Conservation (phyloP, 2,888 invertebrate species). For the Chaetogeoica ovagalla region DNA sequence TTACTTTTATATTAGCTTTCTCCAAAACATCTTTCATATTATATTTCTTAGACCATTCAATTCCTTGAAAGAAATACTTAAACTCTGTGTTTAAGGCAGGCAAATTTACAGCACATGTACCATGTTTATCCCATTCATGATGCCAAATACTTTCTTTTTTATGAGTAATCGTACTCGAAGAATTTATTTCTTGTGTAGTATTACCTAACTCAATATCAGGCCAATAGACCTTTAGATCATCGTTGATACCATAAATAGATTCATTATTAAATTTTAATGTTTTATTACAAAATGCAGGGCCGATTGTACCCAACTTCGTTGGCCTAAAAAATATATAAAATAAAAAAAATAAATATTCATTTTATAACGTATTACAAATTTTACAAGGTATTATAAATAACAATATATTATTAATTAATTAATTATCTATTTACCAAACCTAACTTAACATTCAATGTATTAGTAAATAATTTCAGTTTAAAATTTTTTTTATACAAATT, state of each 20-base stretch:
- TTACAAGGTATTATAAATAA: too few relatives aligned
- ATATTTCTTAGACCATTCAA: conserved; percentile 64
- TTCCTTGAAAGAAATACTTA: conserved; percentile 71
- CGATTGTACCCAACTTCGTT: conserved; percentile 68
- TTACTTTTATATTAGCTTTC: conserved; percentile 62
- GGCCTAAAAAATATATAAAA: conserved; percentile 65
- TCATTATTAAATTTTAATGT: conserved; percentile 69
- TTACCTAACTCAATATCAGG: conserved; percentile 66
- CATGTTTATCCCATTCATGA: conserved; percentile 83
- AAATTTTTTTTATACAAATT: too few relatives aligned
- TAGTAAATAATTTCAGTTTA: too few relatives aligned
- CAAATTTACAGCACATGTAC: conserved; percentile 72
- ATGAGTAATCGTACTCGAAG: background rate
- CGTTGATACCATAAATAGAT: conserved; percentile 65
- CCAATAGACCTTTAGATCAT: conserved; percentile 69
- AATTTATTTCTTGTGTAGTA: background rate
- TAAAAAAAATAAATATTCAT: background rate
- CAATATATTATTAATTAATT: background rate
- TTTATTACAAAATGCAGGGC: conserved; percentile 74
- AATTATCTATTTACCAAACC: background rate
- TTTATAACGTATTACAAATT: background rate
- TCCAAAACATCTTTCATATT: conserved; percentile 67
- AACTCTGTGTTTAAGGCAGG: conserved; percentile 66
- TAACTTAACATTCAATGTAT: too few relatives aligned
- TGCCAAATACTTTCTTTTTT: conserved; percentile 57